Percentiles rank a stretch among this genome's conserved stretches.
Conservation (phyloP, 1,140 invertebrate genomes). For the Lamellibrachia luymesi region DNA sequence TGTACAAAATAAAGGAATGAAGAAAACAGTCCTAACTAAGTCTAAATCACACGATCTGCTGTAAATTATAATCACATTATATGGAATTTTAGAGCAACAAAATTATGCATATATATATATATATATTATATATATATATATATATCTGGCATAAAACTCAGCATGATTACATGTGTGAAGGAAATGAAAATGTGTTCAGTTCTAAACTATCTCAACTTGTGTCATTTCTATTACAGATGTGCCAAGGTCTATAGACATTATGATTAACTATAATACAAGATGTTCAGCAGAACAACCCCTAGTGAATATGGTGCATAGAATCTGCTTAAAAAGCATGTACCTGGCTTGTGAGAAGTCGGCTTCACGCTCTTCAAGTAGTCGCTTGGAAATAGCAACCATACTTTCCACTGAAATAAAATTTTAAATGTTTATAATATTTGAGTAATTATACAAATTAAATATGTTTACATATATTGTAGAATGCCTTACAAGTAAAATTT, state of each 20-base stretch:
- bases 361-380: constrained; percentile 60
- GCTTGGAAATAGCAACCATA: constrained; percentile 63
- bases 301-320: neutral
- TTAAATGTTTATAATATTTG: constrained; percentile 8
- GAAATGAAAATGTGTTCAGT: neutral
- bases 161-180: neutral
- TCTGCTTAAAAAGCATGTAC: constrained; percentile 14
- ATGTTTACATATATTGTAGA: too few relatives aligned
- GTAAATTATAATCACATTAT: neutral
- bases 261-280: too few relatives aligned
- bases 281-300: neutral
- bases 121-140: too few relatives aligned
- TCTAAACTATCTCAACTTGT: neutral
- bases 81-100: neutral
- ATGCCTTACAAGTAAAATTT: too few relatives aligned
- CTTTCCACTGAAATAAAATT: constrained; percentile 64
- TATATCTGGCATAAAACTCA: too few relatives aligned
- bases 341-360: constrained; percentile 34
- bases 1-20: neutral
- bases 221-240: neutral
- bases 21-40: too few relatives aligned
- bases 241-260: too few relatives aligned
- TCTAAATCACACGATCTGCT: too few relatives aligned
- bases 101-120: neutral
- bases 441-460: neutral